Evolutionary conservation across 2,797 vertebrate species (phyloP).

Genomic region (Cichlasoma orientale): DNA sequence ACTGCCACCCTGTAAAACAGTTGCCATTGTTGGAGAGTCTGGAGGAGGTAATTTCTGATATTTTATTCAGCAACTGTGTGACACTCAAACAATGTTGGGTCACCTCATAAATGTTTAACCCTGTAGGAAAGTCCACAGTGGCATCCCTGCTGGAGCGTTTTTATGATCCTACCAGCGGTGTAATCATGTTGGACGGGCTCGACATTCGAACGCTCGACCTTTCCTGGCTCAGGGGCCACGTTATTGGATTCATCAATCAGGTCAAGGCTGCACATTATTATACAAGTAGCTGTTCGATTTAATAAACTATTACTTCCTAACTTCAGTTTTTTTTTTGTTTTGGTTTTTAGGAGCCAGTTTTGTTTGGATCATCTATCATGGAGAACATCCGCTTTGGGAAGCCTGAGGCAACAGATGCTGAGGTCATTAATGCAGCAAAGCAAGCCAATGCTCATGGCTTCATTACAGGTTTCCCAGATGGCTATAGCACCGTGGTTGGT

Average conservation of each 20-base stretch:
- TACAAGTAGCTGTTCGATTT: neutral
- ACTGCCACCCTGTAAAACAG: constrained; percentile 86
- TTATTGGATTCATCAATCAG: constrained; percentile 96
- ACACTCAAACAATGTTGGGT: neutral
- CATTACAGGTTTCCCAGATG: constrained; percentile 89
- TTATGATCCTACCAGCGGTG: constrained; percentile 88
- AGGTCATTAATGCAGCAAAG: constrained; percentile 86
- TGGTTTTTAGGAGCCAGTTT: constrained; percentile 87
- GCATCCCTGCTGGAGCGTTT: constrained; percentile 93
- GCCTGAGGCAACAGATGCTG: constrained; percentile 85
- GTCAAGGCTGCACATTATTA: constrained; percentile 60
- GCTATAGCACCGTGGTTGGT: constrained; percentile 92
- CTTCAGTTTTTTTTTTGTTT: neutral
- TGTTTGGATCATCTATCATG: constrained; percentile 92
- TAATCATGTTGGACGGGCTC: constrained; percentile 86
- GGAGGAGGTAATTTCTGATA: constrained; percentile 88
- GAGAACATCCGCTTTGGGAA: constrained; percentile 97
- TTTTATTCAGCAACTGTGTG: neutral
- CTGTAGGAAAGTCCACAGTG: constrained; percentile 92
- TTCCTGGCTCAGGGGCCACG: constrained; percentile 91
- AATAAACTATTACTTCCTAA: neutral
- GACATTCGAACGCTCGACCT: constrained; percentile 90
- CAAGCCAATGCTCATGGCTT: constrained; percentile 92
- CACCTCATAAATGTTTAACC: constrained; percentile 31
- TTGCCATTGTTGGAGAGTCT: constrained; percentile 94